phyloP scores from a whole-genome alignment of 2,113 vertebrate genomes.

The Mus musculus region DNA sequence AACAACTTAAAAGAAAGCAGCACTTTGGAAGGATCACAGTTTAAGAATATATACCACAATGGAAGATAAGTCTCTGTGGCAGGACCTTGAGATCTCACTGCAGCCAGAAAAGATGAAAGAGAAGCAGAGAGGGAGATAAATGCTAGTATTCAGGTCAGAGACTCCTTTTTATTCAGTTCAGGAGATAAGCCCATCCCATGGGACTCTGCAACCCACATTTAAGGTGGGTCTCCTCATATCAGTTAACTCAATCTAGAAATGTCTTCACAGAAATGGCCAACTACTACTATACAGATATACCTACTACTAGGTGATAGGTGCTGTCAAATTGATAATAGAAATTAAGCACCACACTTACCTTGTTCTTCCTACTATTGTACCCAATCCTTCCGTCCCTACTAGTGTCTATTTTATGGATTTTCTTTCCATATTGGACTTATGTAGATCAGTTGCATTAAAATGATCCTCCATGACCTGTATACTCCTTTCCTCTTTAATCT shows the following conservation, averaged over 20 bases:
- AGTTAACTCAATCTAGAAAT: not conserved
- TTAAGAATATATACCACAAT: not conserved
- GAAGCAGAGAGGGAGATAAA: not conserved
- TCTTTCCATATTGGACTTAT: not conserved
- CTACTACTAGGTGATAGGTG: not conserved
- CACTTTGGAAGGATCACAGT: no score
- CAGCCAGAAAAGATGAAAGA: not conserved
- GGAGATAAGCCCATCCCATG: not conserved
- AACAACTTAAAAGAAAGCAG: not conserved
- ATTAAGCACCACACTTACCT: not conserved
- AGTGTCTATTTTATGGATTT: not conserved
- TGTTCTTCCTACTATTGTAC: not conserved
- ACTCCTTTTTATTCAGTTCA: not conserved
- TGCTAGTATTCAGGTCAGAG: not conserved
- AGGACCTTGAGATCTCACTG: not conserved
- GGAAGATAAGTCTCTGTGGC: not conserved
- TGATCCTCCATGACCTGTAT: not conserved
- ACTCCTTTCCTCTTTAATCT: not conserved
- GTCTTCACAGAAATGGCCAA: not conserved
- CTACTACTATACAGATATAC: no score
- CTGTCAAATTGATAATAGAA: not conserved
- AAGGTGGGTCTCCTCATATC: not conserved
- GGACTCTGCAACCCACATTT: not conserved
- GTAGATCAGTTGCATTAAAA: not conserved
- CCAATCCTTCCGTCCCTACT: not conserved